Conservation (phyloP, 2,113 vertebrate genomes). For the Burhinus bistriatus region DNA sequence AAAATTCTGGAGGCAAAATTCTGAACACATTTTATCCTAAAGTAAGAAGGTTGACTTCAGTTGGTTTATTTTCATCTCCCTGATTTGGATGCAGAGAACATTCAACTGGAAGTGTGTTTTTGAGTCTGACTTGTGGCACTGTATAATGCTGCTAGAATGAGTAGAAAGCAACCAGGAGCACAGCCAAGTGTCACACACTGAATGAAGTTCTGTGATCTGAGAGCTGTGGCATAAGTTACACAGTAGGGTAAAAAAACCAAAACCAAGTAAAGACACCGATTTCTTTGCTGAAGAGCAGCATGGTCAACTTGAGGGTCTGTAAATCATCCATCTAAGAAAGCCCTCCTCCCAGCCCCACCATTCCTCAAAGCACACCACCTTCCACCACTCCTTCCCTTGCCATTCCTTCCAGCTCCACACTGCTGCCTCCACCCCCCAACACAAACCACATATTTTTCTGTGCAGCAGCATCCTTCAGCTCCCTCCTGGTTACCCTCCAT, state of each 20-base stretch:
- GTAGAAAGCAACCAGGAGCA: not conserved
- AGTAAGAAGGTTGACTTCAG: not conserved
- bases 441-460: not conserved
- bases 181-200: not conserved
- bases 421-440: not conserved
- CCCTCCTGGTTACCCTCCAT: not conserved
- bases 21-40: not conserved
- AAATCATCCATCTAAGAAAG: not conserved
- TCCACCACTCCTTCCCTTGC: not conserved
- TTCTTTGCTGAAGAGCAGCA: not conserved
- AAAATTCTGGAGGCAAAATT: not conserved
- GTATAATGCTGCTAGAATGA: not conserved
- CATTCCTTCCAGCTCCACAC: not conserved
- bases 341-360: not conserved
- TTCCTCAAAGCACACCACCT: not conserved
- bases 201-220: not conserved
- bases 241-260: not conserved
- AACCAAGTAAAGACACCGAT: not conserved
- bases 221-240: not conserved
- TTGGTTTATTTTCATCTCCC: not conserved
- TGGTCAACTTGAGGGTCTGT: not conserved
- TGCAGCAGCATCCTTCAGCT: not conserved
- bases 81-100: not conserved
- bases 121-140: not conserved
- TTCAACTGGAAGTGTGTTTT: not conserved